Percentiles rank a stretch among this genome's conserved stretches.
Evolutionary conservation across 2,113 vertebrate genomes (phyloP).

Genomic region (Speoplatyrhinus poulsoni): DNA sequence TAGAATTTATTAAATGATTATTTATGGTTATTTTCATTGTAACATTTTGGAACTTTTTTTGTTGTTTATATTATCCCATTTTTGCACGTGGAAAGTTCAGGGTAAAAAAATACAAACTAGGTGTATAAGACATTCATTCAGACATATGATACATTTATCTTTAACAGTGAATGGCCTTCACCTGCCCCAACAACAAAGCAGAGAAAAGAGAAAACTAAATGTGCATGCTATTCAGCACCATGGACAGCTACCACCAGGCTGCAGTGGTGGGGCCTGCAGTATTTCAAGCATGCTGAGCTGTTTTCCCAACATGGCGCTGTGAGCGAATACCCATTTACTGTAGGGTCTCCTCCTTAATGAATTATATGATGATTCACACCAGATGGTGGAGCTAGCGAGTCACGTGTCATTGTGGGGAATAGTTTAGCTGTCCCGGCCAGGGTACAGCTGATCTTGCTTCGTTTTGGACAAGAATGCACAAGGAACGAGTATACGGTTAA

Average conservation of each 20-base stretch:
- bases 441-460: too few relatives aligned
- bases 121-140: slow-evolving; percentile 19
- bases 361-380: not conserved
- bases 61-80: slow-evolving; percentile 11
- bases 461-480: too few relatives aligned
- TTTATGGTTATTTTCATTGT: slow-evolving; percentile 9
- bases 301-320: too few relatives aligned
- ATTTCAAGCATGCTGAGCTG: too few relatives aligned
- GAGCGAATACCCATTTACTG: too few relatives aligned
- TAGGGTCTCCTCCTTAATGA: too few relatives aligned
- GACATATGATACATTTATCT: not conserved
- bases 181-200: not conserved
- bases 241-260: slow-evolving; percentile 49
- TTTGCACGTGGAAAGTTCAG: slow-evolving; percentile 7
- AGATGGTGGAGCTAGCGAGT: slow-evolving; percentile 15
- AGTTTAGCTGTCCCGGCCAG: not conserved
- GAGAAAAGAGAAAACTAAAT: not conserved
- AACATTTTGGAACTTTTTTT: slow-evolving; percentile 22
- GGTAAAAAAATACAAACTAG: slow-evolving; percentile 15
- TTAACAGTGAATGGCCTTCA: not conserved
- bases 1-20: slow-evolving; percentile 21
- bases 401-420: not conserved
- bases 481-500: too few relatives aligned
- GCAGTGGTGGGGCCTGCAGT: too few relatives aligned
- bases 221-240: slow-evolving; percentile 57